Conservation (phyloP, 2,797 vertebrate genomes). For the Chaenodraco wilsoni region DNA sequence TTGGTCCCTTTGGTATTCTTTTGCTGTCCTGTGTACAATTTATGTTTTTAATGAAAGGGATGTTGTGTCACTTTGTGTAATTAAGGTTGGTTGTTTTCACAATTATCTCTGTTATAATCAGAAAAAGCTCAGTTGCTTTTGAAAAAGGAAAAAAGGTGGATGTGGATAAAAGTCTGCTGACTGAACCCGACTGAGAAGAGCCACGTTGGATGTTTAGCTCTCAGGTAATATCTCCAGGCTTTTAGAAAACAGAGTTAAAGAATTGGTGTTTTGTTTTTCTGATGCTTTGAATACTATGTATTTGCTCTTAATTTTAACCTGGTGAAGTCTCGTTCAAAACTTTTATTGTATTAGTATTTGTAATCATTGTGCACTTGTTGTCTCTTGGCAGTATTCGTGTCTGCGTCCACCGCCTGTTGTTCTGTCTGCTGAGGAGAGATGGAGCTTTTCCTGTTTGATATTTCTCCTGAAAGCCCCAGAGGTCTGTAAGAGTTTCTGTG, state of each 20-base stretch:
- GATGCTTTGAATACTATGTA: background rate
- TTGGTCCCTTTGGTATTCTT: conserved; percentile 43
- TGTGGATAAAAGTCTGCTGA: background rate
- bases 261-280: background rate
- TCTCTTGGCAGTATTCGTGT: background rate
- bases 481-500: conserved; percentile 34
- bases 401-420: background rate
- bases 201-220: background rate
- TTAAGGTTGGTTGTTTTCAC: conserved; percentile 1
- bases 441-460: conserved; percentile 39
- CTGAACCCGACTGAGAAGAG: background rate
- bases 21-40: background rate
- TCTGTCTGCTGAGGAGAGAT: conserved; percentile 26
- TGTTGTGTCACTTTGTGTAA: conserved; percentile 34
- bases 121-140: background rate
- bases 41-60: conserved; percentile 7
- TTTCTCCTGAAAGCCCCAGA: conserved; percentile 14
- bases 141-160: conserved; percentile 16
- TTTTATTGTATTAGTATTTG: background rate
- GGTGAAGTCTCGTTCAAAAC: background rate
- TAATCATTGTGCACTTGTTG: background rate
- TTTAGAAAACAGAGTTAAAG: background rate
- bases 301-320: background rate
- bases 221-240: conserved; percentile 7
- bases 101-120: background rate